Evolutionary conservation across 2,797 vertebrate species (phyloP).

Genomic region (Cuculus canorus): DNA sequence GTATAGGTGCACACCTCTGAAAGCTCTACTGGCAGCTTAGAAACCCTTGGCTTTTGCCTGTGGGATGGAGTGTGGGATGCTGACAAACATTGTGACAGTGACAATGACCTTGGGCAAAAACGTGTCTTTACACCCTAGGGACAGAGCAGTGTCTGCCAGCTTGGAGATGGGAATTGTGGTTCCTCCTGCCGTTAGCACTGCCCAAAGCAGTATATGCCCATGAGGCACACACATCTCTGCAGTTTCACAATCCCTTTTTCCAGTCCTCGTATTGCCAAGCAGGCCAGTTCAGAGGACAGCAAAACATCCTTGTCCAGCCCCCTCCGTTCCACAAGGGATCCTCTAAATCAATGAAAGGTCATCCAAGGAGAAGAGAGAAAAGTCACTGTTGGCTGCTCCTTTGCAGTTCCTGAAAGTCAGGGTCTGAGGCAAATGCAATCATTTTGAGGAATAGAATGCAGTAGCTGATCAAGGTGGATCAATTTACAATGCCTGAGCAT

Average conservation of each 20-base stretch:
- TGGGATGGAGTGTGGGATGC: neutral
- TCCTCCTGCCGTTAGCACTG: neutral
- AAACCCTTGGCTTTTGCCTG: neutral
- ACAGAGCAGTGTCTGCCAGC: neutral
- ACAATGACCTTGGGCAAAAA: neutral
- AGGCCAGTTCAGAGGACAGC: neutral
- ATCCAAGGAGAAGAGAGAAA: neutral
- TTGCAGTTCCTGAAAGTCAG: neutral
- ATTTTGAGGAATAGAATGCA: neutral
- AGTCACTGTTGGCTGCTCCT: neutral
- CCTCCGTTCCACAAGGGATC: neutral
- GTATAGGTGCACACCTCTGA: neutral
- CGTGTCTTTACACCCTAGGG: neutral
- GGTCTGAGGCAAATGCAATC: neutral
- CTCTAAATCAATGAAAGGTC: neutral
- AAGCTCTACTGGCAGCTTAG: neutral
- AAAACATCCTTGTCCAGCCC: neutral
- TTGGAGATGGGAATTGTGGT: neutral
- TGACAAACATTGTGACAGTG: neutral
- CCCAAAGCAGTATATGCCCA: neutral
- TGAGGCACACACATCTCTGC: neutral
- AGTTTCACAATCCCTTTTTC: neutral
- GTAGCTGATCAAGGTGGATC: neutral
- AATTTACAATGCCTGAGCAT: neutral
- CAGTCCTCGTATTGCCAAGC: neutral